Conservation (phyloP, 2,113 vertebrate species). For the Syrmaticus mikado region DNA sequence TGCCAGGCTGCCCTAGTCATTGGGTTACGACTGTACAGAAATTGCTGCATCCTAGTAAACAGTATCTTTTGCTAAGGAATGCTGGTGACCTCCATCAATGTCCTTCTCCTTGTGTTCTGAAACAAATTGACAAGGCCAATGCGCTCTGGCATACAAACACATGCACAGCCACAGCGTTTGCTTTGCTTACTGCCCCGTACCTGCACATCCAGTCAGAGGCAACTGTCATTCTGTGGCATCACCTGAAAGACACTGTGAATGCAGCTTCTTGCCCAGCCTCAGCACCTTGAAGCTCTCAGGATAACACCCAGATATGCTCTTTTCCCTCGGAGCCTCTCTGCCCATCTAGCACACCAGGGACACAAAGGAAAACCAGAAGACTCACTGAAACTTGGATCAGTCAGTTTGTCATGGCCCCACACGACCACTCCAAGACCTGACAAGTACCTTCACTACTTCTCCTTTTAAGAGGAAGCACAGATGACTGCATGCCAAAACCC, state of each 20-base stretch:
- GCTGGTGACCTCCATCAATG: neutral
- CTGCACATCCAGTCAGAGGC: neutral
- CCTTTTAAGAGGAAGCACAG: conserved; percentile 57
- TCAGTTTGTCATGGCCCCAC: conserved; percentile 39
- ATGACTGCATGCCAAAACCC: conserved; percentile 16
- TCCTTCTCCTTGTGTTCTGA: neutral
- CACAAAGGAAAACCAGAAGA: neutral
- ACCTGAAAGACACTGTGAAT: conserved; percentile 33
- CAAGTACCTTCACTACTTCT: conserved; percentile 62
- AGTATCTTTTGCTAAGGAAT: neutral
- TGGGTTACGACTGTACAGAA: neutral
- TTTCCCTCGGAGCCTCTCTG: neutral
- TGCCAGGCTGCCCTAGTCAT: neutral
- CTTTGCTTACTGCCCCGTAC: neutral
- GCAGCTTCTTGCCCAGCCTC: neutral
- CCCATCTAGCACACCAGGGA: neutral
- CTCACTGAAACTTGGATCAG: conserved; percentile 18
- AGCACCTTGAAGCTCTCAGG: neutral
- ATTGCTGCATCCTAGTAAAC: neutral
- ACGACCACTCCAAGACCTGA: neutral
- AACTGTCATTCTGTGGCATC: neutral
- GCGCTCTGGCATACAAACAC: conserved; percentile 54
- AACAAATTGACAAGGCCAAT: conserved; percentile 35
- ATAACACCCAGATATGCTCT: neutral
- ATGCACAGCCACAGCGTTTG: neutral